Evolutionary conservation across 2,888 invertebrate species (phyloP).

Genomic region (Emesis furor): DNA sequence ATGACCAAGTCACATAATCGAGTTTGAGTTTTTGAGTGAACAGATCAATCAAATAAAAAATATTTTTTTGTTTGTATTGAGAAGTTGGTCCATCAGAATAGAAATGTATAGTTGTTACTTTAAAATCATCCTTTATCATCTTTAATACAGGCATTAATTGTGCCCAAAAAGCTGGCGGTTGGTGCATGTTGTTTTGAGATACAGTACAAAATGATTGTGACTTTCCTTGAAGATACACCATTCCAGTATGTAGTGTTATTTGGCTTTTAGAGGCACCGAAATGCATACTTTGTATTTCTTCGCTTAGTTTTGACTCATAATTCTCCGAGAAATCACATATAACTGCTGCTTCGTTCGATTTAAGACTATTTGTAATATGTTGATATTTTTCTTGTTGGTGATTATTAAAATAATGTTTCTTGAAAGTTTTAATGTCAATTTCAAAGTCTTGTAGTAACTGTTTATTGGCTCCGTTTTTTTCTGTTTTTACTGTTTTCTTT

Average conservation of each 20-base stretch:
- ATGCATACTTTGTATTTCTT: slow-evolving; percentile 62
- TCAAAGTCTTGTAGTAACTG: slow-evolving; percentile 40
- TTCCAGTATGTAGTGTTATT: slow-evolving; percentile 57
- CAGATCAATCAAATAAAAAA: slow-evolving; percentile 53
- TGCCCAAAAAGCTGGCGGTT: too few relatives aligned
- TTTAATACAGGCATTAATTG: slow-evolving; percentile 47
- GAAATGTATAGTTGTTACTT: slow-evolving; percentile 51
- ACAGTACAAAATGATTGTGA: too few relatives aligned
- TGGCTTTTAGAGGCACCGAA: slow-evolving; percentile 58
- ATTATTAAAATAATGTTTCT: slow-evolving; percentile 42
- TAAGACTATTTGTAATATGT: slow-evolving; percentile 21
- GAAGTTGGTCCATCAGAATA: slow-evolving; percentile 55
- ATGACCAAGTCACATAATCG: slow-evolving; percentile 55
- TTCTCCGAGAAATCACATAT: slow-evolving; percentile 62
- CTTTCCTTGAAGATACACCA: slow-evolving; percentile 49
- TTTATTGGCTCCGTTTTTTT: slow-evolving; percentile 35
- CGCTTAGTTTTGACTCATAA: slow-evolving; percentile 52
- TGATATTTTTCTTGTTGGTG: slow-evolving; percentile 43
- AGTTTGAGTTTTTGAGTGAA: slow-evolving; percentile 39
- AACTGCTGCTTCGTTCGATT: slow-evolving; percentile 41
- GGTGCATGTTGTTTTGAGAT: too few relatives aligned
- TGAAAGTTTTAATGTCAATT: slow-evolving; percentile 38
- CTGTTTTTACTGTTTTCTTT: slow-evolving; percentile 31
- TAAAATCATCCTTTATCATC: slow-evolving; percentile 33
- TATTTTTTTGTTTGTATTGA: slow-evolving; percentile 66